Base-by-base conservation (phyloP, 2,113 vertebrate genomes). In the Lagenorhynchus albirostris region DNA sequence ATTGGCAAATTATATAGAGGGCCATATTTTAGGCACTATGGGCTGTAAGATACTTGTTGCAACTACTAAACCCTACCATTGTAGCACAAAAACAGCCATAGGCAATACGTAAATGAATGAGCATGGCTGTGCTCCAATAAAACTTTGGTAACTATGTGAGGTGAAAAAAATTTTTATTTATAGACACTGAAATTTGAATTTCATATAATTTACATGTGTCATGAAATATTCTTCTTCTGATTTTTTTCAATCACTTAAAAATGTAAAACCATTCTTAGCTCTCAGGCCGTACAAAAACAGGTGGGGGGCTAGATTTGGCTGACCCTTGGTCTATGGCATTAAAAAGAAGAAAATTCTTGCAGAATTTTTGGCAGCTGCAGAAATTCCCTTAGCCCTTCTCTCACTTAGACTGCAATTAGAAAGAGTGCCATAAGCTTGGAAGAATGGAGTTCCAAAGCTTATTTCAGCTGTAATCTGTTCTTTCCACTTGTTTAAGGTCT, bases 61-160 rank as follows among this genome's bases (percentile, higher is more conserved):
- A 88, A 17, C 67, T 60, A 71, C 11, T 91, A 76, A 81, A 0
- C 31, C 60, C 65, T 50, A 87, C 26, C 25, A n/a, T 29, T 10
- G 4, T 25, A 55, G 38, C 60, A 5, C 26, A 21, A 9, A 86
- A 55, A 76, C 14, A 93, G 71, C 41, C 76, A 63, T 0, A 87
- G 79, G 74, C 36, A 90, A 82, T 58, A 44, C 67, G 23, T 55
- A 81, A 85, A 76, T 80, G 47, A 93, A 60, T 31, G 71, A 91
- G 8, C 38, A 29, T 26, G 21, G 15, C n/a, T 91, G n/a, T 93
- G 60, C 80, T 62, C 85, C 71, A 47, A 50, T 55, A 82, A 95
- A 85, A 93, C 81, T 91, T 97, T 60, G 88, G 50, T 83, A 83
- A 60, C 73, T 87, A 74, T 21, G 53, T 33, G 50, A 96, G 33